Base-by-base conservation (phyloP, 2,797 vertebrate genomes). In the Echeneis naucrates region DNA sequence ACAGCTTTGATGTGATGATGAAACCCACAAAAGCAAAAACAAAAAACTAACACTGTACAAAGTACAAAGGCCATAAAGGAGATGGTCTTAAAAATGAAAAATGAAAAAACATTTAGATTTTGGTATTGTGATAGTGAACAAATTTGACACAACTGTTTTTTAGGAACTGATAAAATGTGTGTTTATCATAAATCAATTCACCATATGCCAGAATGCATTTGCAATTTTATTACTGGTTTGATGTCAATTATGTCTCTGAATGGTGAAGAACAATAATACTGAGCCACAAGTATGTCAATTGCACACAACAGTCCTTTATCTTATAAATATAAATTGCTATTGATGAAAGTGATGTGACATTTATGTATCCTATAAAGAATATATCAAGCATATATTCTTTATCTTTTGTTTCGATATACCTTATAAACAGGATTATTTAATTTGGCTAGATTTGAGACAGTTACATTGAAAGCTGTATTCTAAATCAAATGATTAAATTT, bases 11-110 rank as follows among this genome's bases (percentile, higher is more conserved):
- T 42, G 24, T 54, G 58, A 62, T 4, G 17, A 62, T 35, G 8
- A 69, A 72, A 68, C 9, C 56, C n/a, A 51, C 16, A 52, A 60
- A 42, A 55, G 51, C 8, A 57, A 33, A 23, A 48, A 54, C 10
- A 42, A 3, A 42, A n/a, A 0, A 1, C n/a, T 33, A 44, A 4
- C 9, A 16, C 24, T 11, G 11, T 9, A 17, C 1, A 2, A 23
- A 13, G 32, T 19, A n/a, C 10, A 58, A 21, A 12, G 6, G 21
- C 4, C 17, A 48, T 26, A 26, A 35, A 55, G 21, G 55, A 58
- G 8, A 54, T 5, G 0, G 23, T 27, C 10, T 45, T 23, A 19
- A 47, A 54, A 32, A 11, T 24, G 17, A n/a, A n/a, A n/a, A n/a
- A n/a, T n/a, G n/a, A n/a, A n/a, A n/a, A n/a, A n/a, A 50, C 33